These are phyloP conservation scores for Dexiosoma caninum DNA, from an alignment of 2,888 invertebrate genomes.

Conservation along the genomic window DNA sequence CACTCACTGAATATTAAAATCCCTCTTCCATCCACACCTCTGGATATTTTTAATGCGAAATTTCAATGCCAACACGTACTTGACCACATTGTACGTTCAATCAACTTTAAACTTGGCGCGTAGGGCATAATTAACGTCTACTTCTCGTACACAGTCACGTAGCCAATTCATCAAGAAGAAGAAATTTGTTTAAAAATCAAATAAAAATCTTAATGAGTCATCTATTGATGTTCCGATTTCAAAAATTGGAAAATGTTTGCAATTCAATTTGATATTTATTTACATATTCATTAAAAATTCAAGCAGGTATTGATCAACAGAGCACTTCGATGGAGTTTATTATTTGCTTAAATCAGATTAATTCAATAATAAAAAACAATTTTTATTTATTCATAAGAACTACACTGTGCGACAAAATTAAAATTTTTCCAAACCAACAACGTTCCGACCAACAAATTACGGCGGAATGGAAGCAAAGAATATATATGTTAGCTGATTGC, in stretches of 20 bases:
- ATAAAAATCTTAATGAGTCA: background rate
- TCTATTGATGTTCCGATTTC: too few relatives aligned
- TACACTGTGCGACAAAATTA: too few relatives aligned
- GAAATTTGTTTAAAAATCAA: background rate
- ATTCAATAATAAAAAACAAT: background rate
- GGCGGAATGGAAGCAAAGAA: too few relatives aligned
- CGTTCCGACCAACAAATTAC: too few relatives aligned
- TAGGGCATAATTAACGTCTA: background rate
- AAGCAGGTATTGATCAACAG: background rate
- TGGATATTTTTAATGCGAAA: background rate
- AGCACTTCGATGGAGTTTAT: background rate
- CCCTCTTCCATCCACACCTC: background rate
- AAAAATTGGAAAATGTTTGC: background rate
- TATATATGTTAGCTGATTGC: too few relatives aligned
- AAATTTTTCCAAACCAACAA: too few relatives aligned
- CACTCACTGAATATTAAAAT: background rate
- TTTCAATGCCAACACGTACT: background rate
- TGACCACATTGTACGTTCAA: background rate
- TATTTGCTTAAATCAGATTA: background rate
- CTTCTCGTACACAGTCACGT: background rate
- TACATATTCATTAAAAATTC: background rate
- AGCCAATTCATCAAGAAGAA: background rate
- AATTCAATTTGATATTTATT: background rate
- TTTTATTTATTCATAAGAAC: too few relatives aligned
- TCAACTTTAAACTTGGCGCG: background rate